A percentile compares a stretch with the other conserved stretches of the same genome.
Evolutionary conservation across 2,113 vertebrate species (phyloP).

Genomic region (Phyllostomus hastatus): DNA sequence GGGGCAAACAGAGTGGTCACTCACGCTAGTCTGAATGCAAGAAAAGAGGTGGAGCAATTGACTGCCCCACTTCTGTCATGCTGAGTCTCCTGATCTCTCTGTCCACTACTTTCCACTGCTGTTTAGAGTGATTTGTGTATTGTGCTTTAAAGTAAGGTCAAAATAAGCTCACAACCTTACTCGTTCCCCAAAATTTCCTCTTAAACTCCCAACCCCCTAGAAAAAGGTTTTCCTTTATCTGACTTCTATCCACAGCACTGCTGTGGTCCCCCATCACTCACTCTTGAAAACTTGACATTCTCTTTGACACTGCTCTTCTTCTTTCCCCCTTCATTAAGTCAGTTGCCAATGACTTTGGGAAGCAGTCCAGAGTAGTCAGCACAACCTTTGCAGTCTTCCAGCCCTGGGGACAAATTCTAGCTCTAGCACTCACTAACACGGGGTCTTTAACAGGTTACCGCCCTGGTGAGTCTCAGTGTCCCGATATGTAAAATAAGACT

Average conservation of each 20-base stretch:
- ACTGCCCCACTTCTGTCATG: not conserved
- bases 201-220: not conserved
- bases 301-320: not conserved
- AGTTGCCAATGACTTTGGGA: not conserved
- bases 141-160: not conserved
- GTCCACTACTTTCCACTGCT: not conserved
- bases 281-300: not conserved
- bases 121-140: not conserved
- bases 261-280: not conserved
- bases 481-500: not conserved
- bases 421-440: not conserved
- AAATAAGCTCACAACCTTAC: not conserved
- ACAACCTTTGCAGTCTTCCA: not conserved
- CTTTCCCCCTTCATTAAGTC: not conserved
- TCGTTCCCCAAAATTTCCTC: constrained; percentile 3
- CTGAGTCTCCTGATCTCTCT: not conserved
- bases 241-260: not conserved
- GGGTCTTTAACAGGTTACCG: not conserved
- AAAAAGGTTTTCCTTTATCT: not conserved
- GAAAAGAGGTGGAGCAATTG: not conserved
- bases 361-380: not conserved
- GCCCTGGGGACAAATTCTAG: not conserved
- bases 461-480: not conserved
- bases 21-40: not conserved
- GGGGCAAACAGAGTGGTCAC: not conserved